phyloP scores from a whole-genome alignment of 2,113 vertebrate species.

The Alligator sinensis region DNA sequence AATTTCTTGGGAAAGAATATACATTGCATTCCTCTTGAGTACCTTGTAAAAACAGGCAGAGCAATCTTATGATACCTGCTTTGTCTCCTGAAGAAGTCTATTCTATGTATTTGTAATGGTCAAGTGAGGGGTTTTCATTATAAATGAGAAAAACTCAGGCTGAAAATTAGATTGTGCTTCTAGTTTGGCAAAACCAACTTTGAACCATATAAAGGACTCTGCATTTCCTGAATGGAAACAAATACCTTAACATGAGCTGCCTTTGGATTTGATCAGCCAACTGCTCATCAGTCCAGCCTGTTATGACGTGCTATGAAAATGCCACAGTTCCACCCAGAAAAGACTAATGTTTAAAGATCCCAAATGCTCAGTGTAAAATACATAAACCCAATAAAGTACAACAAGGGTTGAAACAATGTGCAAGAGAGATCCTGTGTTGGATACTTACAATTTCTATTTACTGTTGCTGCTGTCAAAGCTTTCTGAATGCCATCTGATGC shows the following conservation, averaged over 20 bases:
- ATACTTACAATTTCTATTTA: not conserved
- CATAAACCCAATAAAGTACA: not conserved
- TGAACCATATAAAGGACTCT: not conserved
- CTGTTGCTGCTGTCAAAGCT: not conserved
- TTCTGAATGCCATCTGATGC: not conserved
- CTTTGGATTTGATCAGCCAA: not conserved
- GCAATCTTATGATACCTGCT: rapidly evolving
- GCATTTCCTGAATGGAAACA: not conserved
- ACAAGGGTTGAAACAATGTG: not conserved
- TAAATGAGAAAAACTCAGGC: rapidly evolving
- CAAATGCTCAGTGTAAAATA: constrained; percentile 26
- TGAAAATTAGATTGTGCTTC: not conserved
- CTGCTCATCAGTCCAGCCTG: not conserved
- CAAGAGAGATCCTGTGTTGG: not conserved
- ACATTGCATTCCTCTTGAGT: not conserved
- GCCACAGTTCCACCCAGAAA: not conserved
- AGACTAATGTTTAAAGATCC: constrained; percentile 7
- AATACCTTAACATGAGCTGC: not conserved
- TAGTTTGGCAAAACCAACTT: not conserved
- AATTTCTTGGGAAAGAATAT: not conserved
- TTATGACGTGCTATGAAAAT: not conserved
- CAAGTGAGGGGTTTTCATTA: not conserved
- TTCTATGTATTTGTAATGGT: not conserved
- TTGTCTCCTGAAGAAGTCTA: not conserved
- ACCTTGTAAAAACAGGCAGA: not conserved